Percentiles rank a stretch among this genome's conserved stretches.
Conservation (phyloP, 2,113 vertebrate species). For the Tapirus terrestris region DNA sequence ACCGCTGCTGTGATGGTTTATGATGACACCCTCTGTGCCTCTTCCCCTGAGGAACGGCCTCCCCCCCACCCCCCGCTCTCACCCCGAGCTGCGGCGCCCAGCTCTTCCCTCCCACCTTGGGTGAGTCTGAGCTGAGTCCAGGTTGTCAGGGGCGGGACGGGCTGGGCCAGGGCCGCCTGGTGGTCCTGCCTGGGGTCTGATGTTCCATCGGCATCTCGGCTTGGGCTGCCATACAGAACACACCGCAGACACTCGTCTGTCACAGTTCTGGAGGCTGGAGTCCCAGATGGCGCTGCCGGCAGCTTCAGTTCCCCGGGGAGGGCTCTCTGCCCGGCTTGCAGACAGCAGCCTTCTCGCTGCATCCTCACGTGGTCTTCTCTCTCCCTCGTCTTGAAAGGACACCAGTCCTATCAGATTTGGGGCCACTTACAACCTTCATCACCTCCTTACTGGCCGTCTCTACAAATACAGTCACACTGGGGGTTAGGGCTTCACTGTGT, state of each 20-base stretch:
- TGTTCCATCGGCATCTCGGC: rapidly evolving
- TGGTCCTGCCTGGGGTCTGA: no score
- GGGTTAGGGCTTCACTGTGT: background rate
- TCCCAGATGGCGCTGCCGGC: rapidly evolving
- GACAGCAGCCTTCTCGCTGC: background rate
- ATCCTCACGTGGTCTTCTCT: background rate
- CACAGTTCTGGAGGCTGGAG: background rate
- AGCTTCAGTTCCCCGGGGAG: background rate
- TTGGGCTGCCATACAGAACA: background rate
- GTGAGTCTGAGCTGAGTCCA: background rate
- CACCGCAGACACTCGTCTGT: rapidly evolving
- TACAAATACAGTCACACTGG: background rate
- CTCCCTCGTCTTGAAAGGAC: background rate
- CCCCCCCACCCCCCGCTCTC: no score
- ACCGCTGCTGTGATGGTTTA: rapidly evolving
- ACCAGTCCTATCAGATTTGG: background rate
- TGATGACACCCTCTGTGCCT: rapidly evolving
- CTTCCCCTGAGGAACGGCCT: background rate
- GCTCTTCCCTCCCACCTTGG: rapidly evolving
- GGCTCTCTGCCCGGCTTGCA: background rate
- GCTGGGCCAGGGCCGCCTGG: background rate
- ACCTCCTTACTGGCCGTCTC: background rate
- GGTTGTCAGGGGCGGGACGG: rapidly evolving
- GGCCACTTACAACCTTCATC: background rate
- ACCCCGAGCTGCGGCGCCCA: no score